Evolutionary conservation across 2,888 invertebrate species (phyloP).

Genomic region (Ceratothoa steindachneri): DNA sequence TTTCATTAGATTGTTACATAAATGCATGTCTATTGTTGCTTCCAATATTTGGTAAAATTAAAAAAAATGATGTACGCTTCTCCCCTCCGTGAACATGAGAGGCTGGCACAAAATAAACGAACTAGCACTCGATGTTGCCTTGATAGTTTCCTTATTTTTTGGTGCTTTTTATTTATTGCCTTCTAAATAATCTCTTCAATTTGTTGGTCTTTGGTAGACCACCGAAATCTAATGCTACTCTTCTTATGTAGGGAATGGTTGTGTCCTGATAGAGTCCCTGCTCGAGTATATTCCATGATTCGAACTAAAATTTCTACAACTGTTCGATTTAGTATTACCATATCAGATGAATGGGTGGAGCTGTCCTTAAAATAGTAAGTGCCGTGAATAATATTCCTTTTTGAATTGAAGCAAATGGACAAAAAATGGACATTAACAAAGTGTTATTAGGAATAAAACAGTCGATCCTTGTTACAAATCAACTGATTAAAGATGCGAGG

Average conservation of each 20-base stretch:
- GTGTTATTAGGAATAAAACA: too few species aligned
- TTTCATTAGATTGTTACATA: constrained; percentile 1
- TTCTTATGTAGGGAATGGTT: background rate
- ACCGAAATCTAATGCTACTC: too few species aligned
- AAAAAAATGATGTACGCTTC: background rate
- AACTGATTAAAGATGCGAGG: too few species aligned
- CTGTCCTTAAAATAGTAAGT: background rate
- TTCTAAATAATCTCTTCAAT: background rate
- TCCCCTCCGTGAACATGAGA: background rate
- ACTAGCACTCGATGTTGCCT: background rate
- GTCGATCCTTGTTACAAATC: too few species aligned
- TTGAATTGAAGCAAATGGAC: too few species aligned
- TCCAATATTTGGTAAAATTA: background rate
- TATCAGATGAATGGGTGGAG: background rate
- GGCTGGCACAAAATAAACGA: background rate
- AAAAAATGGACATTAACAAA: too few species aligned
- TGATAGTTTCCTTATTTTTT: background rate
- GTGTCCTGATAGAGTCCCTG: background rate
- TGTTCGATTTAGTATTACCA: background rate
- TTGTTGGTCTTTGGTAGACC: background rate
- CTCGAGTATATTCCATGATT: background rate
- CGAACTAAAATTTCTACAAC: background rate
- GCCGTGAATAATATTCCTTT: background rate
- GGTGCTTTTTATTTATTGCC: background rate
- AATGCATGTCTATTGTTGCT: constrained; percentile 3